Evolutionary conservation across 1,140 invertebrate genomes (phyloP), one percentile per base, ranked within the genome.

Genomic region (Temnothorax longispinosus): DNA sequence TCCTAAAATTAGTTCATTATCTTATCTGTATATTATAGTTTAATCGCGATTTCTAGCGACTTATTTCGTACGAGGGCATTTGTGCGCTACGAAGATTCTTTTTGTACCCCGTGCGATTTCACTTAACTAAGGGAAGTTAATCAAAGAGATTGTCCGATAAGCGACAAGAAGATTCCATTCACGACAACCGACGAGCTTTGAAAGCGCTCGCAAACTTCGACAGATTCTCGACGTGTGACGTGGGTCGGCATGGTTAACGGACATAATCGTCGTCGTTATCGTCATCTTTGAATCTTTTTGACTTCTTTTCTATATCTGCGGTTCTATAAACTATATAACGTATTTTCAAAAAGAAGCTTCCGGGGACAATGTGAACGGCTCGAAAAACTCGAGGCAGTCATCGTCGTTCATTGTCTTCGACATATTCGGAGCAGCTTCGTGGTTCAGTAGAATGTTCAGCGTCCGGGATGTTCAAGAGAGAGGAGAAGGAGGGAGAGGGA

Each of bases 161-260:
- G 65, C 18, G 65, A 41, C 35, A 44, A 38, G 38, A 38, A 81
- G 35, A 41, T 56, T 41, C 54, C 56, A 50, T 50, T 10, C 44
- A 41, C 15, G 18, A 27, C n/a, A 27, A 13, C 84, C 56, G 21
- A 75, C 41, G 35, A 47, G 38, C 52, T 67, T n/a, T 32, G 52
- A 77, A 85, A 76, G 62, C 67, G 44, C 4, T 60, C 44, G 54
- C 32, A 60, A 87, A 71, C 86, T 71, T 84, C 13, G 71, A 89
- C 74, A 44, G 65, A 60, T 78, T 54, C 15, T 35, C 18, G 54
- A 65, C 72, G 58, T 52, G 56, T 21, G 44, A 58, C 50, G 58
- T 50, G 72, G 78, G 32, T 78, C 58, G 54, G 27, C 65, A 87
- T 56, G 38, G 64, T 44, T 85, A 47, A 85, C 72, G 47, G 54